Percentiles rank a stretch among this genome's conserved stretches.
Conservation (phyloP, 2,797 vertebrate genomes). For the Esox masquinongy region DNA sequence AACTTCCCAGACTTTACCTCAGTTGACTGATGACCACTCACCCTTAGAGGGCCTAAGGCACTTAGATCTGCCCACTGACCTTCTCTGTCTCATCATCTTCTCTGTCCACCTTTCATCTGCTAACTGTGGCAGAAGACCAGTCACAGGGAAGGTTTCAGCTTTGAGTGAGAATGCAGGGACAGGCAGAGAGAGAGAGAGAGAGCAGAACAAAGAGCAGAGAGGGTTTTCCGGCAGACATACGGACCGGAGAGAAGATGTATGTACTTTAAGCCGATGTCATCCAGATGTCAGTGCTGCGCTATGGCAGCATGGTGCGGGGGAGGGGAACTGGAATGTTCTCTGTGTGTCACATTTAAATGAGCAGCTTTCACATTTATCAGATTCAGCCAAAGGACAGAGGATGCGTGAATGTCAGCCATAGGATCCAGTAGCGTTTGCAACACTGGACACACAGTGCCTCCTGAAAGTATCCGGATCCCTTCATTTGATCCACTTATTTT, state of each 20-base stretch:
- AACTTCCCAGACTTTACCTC: background rate
- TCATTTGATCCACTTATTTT: too few species aligned
- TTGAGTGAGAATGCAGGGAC: background rate
- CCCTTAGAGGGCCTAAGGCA: conserved; percentile 11
- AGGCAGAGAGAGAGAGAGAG: background rate
- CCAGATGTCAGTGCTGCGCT: background rate
- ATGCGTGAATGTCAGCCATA: too few species aligned
- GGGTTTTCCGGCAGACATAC: background rate
- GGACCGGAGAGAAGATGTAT: background rate
- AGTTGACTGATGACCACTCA: background rate
- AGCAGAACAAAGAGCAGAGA: background rate
- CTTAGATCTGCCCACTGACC: conserved; percentile 5
- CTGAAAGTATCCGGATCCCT: too few species aligned
- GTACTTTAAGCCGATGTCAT: background rate
- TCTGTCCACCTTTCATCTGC: background rate
- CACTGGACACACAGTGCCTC: too few species aligned
- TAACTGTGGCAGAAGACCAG: background rate
- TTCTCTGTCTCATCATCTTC: conserved; percentile 5
- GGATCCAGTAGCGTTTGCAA: too few species aligned
- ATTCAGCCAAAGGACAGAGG: background rate
- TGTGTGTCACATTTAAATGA: too few species aligned
- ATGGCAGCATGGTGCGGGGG: background rate
- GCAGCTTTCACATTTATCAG: background rate
- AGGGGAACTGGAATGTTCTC: background rate
- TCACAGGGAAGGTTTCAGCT: background rate